These are phyloP conservation scores for Gobiocypris rarus DNA, from an alignment of 2,113 vertebrate genomes.

Conservation along the genomic window DNA sequence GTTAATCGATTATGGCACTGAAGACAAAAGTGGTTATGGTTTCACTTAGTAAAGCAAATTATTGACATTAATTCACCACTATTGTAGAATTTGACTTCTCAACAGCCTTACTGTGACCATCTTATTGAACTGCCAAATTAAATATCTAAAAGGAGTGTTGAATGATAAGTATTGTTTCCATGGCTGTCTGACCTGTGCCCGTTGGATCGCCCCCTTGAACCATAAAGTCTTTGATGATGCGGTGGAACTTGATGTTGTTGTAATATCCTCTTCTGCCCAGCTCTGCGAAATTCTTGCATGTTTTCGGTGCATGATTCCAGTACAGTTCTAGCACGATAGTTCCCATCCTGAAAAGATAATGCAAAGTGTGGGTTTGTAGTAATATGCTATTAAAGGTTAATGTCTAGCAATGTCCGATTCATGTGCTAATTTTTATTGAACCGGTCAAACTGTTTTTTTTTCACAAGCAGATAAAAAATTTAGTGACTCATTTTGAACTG, in stretches of 20 bases:
- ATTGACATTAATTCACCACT: background rate
- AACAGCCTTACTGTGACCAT: background rate
- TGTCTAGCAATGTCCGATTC: background rate
- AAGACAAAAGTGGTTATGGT: background rate
- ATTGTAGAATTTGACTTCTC: background rate
- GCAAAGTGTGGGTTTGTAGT: background rate
- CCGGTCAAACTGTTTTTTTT: too few relatives aligned
- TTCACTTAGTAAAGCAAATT: background rate
- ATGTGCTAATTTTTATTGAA: too few relatives aligned
- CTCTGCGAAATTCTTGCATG: conserved; percentile 94
- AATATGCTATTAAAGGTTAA: background rate
- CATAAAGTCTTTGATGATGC: conserved; percentile 96
- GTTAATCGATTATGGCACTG: background rate
- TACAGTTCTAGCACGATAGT: conserved; percentile 87
- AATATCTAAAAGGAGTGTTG: background rate
- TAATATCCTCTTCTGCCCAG: conserved; percentile 90
- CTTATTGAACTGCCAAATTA: background rate
- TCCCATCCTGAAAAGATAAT: conserved; percentile 83
- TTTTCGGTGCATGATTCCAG: conserved; percentile 91
- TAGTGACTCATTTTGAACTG: too few relatives aligned
- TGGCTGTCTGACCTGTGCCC: conserved; percentile 81
- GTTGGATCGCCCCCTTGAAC: conserved; percentile 96
- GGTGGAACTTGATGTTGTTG: conserved; percentile 91
- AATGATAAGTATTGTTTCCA: background rate
- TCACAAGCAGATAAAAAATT: too few relatives aligned